Conservation (phyloP, 2,113 vertebrate genomes). For the Percopsis transmontana region DNA sequence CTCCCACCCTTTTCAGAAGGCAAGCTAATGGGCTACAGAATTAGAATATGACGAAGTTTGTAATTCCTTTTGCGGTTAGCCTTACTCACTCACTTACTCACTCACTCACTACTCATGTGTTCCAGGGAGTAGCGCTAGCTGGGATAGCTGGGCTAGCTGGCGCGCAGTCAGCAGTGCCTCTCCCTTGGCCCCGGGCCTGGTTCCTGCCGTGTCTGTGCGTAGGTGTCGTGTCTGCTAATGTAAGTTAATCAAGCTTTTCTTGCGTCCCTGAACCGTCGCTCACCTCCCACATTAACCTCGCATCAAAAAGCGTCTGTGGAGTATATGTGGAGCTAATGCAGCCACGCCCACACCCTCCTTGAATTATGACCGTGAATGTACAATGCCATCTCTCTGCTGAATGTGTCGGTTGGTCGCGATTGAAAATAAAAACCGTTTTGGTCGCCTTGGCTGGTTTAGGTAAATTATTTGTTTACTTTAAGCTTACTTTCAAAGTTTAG, state of each 20-base stretch:
- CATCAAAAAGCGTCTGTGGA: slow-evolving; percentile 32
- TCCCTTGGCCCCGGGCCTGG: slow-evolving; percentile 49
- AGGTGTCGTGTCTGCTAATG: slow-evolving; percentile 53
- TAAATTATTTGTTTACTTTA: too few relatives aligned
- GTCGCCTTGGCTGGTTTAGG: neutral
- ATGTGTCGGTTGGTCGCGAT: slow-evolving; percentile 11
- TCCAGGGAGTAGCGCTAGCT: slow-evolving; percentile 56
- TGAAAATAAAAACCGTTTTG: neutral
- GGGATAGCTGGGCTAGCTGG: slow-evolving; percentile 47
- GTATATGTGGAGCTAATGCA: slow-evolving; percentile 12
- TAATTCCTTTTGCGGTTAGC: slow-evolving; percentile 58
- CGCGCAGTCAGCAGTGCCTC: slow-evolving; percentile 28
- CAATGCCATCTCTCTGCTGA: slow-evolving; percentile 28
- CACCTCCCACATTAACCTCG: slow-evolving; percentile 11
- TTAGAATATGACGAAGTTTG: slow-evolving; percentile 67
- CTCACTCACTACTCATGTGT: slow-evolving; percentile 66
- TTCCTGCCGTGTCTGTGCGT: slow-evolving; percentile 48
- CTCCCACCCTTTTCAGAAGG: slow-evolving; percentile 41
- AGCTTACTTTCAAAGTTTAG: too few relatives aligned
- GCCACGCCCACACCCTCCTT: slow-evolving; percentile 14
- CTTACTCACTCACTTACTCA: slow-evolving; percentile 64
- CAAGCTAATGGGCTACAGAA: slow-evolving; percentile 55
- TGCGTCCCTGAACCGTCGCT: slow-evolving; percentile 26
- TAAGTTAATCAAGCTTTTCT: slow-evolving; percentile 39
- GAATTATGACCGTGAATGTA: slow-evolving; percentile 37